Evolutionary conservation across 2,797 vertebrate species (phyloP), one percentile per base, ranked within the genome.

Genomic region (Odontamblyopus lacepedii): DNA sequence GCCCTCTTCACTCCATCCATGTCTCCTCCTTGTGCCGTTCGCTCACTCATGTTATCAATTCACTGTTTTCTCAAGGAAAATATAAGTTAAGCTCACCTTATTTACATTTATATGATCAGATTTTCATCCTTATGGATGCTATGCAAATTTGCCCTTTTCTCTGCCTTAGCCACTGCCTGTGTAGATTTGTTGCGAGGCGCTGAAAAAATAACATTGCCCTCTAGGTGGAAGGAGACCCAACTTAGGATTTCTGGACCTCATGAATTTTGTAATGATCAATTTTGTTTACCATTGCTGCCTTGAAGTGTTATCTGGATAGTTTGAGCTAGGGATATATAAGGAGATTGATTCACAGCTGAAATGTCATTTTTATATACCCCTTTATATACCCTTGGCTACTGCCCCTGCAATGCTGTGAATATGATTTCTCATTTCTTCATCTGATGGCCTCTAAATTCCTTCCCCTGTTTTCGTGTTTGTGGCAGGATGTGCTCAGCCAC

Each of bases 61-160:
- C 83, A 75, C 83, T 83, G 82, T 92, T 91, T 90, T 90, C 76
- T 83, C 86, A 70, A 74, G 85, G 82, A 92, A 92, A 92, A 89
- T 92, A 89, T 87, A 92, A 89, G 83, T 89, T 92, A 92, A 94
- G 91, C 85, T 89, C 83, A 89, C 83, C 93, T 92, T 94, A 94
- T 94, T 94, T 94, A 94, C 93, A 94, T 94, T 93, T 94, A 94
- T 93, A 94, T 93, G 87, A 93, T 93, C 91, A 90, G 91, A 93
- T 92, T 93, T 91, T 86, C 83, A 83, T 85, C 81, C 87, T 79
- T 88, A 89, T 93, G 89, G 89, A 90, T 74, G 63, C 72, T 93
- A 94, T 94, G 93, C 85, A 93, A 93, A 94, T 94, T 77, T 93
- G 89, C 90, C 93, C 92, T 94, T 93, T 94, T 86, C 90, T 74